Evolutionary conservation across 2,888 invertebrate genomes (phyloP), one percentile per base, ranked within the genome.

Genomic region (Furcula furcula): DNA sequence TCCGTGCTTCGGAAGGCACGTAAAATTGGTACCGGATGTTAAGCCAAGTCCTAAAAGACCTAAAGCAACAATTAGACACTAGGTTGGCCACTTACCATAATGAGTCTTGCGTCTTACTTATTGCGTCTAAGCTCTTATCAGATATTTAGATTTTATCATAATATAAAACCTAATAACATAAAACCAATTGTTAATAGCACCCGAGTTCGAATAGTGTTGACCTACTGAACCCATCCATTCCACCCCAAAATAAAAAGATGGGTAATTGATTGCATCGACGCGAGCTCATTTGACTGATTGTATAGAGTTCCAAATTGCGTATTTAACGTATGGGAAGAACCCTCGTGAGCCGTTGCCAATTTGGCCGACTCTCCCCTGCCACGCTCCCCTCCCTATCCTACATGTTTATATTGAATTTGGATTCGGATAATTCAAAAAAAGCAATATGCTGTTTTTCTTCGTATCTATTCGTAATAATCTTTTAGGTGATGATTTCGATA

Each of bases 231-330:
- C 63, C 48, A 36, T 45, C 48, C 31, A 50, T 48, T 51, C 61
- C 56, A 62, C 66, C 70, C 69, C 60, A 57, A 46, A 64, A 62
- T 64, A 76, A 82, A 85, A 78, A 77, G 66, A 76, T 73, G 68
- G 66, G 76, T 85, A 85, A 87, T 84, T 85, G 84, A 85, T 87
- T 85, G 77, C 76, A 80, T 76, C 72, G 76, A 73, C 67, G 69
- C 72, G 66, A 79, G 74, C 82, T 86, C 85, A 83, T 87, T 85
- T 79, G 69, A 71, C 62, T 82, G 83, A 86, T 86, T 86, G 88
- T 84, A 80, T 76, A 63, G 74, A 71, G 70, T 68, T 74, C 73
- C 66, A 76, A 86, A 85, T 85, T 82, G 82, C 81, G 80, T 87
- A 85, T 83, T 87, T 85, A 86, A 82, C 82, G 80, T 83, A 78